A percentile compares a stretch with the other conserved stretches of the same genome.
phyloP scores from a whole-genome alignment of 2,113 vertebrate genomes.

The Cariama cristata region DNA sequence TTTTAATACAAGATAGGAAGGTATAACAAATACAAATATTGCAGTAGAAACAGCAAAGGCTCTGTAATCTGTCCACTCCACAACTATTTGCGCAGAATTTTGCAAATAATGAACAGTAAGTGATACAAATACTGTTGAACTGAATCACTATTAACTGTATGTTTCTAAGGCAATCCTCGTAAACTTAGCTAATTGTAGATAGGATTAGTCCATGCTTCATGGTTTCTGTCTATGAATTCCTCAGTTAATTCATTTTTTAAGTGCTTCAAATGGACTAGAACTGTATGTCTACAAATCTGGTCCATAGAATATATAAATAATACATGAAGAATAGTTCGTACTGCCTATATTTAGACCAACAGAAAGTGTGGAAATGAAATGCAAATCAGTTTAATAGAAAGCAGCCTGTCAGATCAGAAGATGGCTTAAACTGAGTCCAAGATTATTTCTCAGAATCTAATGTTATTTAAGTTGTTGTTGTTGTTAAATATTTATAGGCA shows the following conservation, averaged over 20 bases:
- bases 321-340: background rate
- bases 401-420: conserved; percentile 22
- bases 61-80: background rate
- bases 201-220: background rate
- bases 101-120: background rate
- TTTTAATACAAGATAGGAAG: background rate
- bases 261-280: background rate
- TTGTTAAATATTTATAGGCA: conserved; percentile 51
- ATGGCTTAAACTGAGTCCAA: background rate
- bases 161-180: background rate
- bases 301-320: conserved; percentile 9
- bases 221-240: background rate
- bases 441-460: conserved; percentile 4
- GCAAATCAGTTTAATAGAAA: conserved; percentile 34
- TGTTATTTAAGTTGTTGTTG: conserved; percentile 17
- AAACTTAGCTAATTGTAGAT: background rate
- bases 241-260: background rate
- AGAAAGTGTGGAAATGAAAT: background rate
- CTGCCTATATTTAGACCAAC: background rate
- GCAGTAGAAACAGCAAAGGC: background rate
- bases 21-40: background rate
- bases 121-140: background rate
- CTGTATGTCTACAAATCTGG: background rate
- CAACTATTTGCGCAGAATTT: background rate
- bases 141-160: background rate